These are phyloP conservation scores for Lonchura striata DNA, from an alignment of 2,113 vertebrate genomes.

Conservation along the genomic window DNA sequence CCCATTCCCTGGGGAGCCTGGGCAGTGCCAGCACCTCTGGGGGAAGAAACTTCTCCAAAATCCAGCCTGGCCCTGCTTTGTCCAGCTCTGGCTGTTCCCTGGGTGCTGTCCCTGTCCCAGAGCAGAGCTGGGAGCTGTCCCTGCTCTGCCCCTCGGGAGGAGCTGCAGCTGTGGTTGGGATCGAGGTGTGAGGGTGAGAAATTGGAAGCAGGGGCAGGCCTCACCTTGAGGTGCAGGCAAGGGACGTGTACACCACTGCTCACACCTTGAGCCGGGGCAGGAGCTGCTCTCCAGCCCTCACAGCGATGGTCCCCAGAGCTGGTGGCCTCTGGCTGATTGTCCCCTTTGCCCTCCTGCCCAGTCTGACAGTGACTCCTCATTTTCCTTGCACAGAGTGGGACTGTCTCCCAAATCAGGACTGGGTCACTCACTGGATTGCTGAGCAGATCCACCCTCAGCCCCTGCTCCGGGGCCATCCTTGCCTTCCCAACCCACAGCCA, in stretches of 20 bases:
- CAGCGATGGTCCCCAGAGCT: accelerated
- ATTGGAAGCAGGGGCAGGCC: neutral
- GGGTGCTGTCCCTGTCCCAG: neutral
- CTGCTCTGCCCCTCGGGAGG: accelerated
- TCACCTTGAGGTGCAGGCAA: neutral
- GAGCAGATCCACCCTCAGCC: neutral
- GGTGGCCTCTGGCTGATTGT: neutral
- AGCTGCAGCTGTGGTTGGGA: neutral
- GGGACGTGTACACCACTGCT: accelerated
- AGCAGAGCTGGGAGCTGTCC: neutral
- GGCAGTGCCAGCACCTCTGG: neutral
- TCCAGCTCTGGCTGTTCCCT: accelerated
- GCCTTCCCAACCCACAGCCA: neutral
- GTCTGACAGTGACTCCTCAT: neutral
- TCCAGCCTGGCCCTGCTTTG: too few species aligned
- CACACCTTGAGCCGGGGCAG: neutral
- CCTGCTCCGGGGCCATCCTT: neutral
- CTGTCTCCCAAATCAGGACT: neutral
- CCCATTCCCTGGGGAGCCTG: neutral
- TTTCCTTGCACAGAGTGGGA: neutral
- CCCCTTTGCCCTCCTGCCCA: accelerated
- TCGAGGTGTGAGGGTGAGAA: neutral
- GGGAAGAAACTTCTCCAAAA: too few species aligned
- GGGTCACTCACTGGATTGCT: neutral
- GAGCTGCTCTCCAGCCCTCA: neutral